These are phyloP conservation scores for Drosophila micromelanica DNA, from an alignment of 1,140 invertebrate genomes.

Conservation along the genomic window DNA sequence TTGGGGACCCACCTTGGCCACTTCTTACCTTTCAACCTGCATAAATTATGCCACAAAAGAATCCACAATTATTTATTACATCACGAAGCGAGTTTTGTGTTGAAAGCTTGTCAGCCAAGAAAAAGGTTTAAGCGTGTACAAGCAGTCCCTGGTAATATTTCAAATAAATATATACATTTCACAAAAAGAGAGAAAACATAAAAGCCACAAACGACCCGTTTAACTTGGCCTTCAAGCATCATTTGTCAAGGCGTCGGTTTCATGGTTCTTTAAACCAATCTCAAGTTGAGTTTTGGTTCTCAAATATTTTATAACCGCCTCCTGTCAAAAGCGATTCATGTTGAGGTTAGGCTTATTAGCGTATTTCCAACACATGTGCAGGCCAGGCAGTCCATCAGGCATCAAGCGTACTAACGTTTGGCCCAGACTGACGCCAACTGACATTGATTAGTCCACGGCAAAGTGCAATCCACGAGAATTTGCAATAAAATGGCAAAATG, in stretches of 20 bases:
- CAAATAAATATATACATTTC: slow-evolving; percentile 70
- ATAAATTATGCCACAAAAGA: slow-evolving; percentile 69
- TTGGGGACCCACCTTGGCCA: not conserved
- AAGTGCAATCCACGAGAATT: slow-evolving; percentile 43
- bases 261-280: slow-evolving; percentile 48
- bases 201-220: slow-evolving; percentile 52
- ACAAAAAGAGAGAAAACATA: slow-evolving; percentile 2
- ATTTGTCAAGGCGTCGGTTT: slow-evolving; percentile 62
- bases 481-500: slow-evolving; percentile 40
- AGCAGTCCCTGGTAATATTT: slow-evolving; percentile 54
- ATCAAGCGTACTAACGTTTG: slow-evolving; percentile 25
- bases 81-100: slow-evolving; percentile 52
- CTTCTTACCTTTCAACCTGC: slow-evolving; percentile 51
- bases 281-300: not conserved
- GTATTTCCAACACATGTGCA: slow-evolving; percentile 16
- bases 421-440: slow-evolving; percentile 24
- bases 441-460: slow-evolving; percentile 56
- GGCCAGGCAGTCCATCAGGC: slow-evolving; percentile 51
- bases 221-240: slow-evolving; percentile 63
- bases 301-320: not conserved
- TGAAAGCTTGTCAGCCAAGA: slow-evolving; percentile 58
- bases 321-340: not conserved
- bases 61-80: slow-evolving; percentile 71
- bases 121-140: slow-evolving; percentile 51
- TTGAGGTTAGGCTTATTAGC: slow-evolving; percentile 53